These are phyloP conservation scores for Tortrix viridana DNA, from an alignment of 2,888 invertebrate genomes.

Conservation along the genomic window DNA sequence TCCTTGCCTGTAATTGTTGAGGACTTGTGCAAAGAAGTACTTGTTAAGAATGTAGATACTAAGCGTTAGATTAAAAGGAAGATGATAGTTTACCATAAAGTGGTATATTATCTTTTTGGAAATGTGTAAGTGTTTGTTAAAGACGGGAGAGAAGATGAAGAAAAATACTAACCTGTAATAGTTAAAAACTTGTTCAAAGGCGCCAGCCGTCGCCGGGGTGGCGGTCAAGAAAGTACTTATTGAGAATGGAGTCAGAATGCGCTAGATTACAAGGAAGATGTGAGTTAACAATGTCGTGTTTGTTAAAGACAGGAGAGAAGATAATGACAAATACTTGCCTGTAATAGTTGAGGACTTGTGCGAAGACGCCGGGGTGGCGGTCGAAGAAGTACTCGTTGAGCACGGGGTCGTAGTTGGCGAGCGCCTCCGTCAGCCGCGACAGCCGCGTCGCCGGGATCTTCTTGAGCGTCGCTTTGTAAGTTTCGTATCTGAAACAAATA, in stretches of 20 bases:
- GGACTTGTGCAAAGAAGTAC: no score
- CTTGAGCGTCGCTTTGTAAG: conserved; percentile 92
- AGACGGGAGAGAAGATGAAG: neutral
- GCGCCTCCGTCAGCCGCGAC: conserved; percentile 91
- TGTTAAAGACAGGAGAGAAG: no score
- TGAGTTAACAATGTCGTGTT: no score
- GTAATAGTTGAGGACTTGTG: conserved; percentile 95
- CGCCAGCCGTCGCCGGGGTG: conserved; percentile 87
- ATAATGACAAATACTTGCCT: conserved; percentile 67
- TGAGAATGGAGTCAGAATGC: conserved; percentile 88
- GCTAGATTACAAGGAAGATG: no score
- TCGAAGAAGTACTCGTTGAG: conserved; percentile 94
- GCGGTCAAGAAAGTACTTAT: conserved; percentile 93
- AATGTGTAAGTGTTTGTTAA: no score
- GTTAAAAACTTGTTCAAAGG: conserved; percentile 6
- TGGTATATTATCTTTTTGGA: no score
- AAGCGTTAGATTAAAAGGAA: no score
- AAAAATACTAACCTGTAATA: conserved; percentile 12
- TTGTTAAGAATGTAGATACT: no score
- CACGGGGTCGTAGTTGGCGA: conserved; percentile 95
- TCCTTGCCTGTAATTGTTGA: no score
- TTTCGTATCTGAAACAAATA: conserved; percentile 82
- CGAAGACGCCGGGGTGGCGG: conserved; percentile 95
- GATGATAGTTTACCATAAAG: no score
- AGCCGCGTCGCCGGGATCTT: conserved; percentile 95